phyloP scores from a whole-genome alignment of 2,113 vertebrate genomes.

The Chlorodrepanis virens region DNA sequence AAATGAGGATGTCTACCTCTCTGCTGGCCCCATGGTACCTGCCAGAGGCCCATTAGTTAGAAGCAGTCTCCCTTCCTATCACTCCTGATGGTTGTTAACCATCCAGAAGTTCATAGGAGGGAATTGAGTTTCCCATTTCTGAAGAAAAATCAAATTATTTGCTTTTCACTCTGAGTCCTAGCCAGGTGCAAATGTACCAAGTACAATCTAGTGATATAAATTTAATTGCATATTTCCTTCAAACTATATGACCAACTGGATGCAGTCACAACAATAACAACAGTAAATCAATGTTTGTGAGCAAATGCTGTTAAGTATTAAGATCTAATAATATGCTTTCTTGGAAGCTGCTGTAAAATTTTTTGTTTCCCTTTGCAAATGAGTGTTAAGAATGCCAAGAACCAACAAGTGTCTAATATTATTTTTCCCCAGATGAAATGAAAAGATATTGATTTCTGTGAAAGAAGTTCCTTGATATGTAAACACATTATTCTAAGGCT shows the following conservation, averaged over 20 bases:
- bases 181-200: constrained; percentile 30
- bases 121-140: constrained; percentile 15
- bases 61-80: not conserved
- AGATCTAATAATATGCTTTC: constrained; percentile 55
- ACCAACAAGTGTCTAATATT: constrained; percentile 47
- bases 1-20: not conserved
- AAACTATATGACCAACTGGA: constrained; percentile 61
- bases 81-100: not conserved
- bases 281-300: constrained; percentile 53
- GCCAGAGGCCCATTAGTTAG: not conserved
- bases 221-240: constrained; percentile 60
- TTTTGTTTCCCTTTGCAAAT: constrained; percentile 50
- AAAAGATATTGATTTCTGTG: constrained; percentile 66
- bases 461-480: constrained; percentile 43
- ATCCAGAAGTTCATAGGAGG: not conserved
- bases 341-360: constrained; percentile 61
- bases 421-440: constrained; percentile 44
- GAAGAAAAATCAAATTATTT: constrained; percentile 44
- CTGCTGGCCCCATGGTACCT: not conserved
- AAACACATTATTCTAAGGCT: constrained; percentile 29
- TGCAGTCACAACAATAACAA: constrained; percentile 38
- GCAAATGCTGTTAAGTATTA: constrained; percentile 66
- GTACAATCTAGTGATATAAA: constrained; percentile 34
- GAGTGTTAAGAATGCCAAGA: constrained; percentile 46
- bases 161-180: not conserved